Percentiles rank a stretch among this genome's conserved stretches.
Evolutionary conservation across 1,140 invertebrate species (phyloP).

Genomic region (Macrosteles quadrilineatus): DNA sequence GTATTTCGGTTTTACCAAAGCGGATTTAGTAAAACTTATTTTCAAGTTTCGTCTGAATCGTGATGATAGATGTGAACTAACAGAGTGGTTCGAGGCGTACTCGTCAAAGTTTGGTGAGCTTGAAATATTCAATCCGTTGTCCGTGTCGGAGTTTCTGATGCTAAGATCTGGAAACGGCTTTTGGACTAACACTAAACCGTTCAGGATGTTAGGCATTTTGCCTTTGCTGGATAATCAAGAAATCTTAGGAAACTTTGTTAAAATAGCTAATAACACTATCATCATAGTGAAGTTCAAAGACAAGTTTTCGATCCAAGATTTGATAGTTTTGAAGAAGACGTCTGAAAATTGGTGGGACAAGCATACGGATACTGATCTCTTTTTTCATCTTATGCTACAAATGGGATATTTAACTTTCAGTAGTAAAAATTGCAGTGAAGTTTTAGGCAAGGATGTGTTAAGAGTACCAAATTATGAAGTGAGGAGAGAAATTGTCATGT

Average conservation of each 20-base stretch:
- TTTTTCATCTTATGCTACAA: background rate
- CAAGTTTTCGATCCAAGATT: background rate
- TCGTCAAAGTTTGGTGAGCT: background rate
- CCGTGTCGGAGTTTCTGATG: background rate
- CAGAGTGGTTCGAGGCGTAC: background rate
- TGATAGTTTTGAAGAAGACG: background rate
- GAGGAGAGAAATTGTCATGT: background rate
- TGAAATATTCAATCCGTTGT: background rate
- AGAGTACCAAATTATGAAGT: background rate
- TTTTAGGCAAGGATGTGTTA: background rate
- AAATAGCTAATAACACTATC: background rate
- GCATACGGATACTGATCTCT: background rate
- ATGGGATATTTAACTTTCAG: background rate
- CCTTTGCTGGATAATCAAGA: background rate
- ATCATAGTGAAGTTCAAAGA: background rate
- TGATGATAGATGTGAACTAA: background rate
- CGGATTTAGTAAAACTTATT: background rate
- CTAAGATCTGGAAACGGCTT: background rate
- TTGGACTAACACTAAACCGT: conserved; percentile 5
- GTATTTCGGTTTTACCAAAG: conserved; percentile 1
- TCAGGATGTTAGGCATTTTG: background rate
- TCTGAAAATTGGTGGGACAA: conserved; percentile 2
- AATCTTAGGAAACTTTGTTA: background rate
- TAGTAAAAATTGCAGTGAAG: background rate
- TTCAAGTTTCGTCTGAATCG: background rate